phyloP scores from a whole-genome alignment of 2,888 invertebrate species.

The Teleogryllus oceanicus region DNA sequence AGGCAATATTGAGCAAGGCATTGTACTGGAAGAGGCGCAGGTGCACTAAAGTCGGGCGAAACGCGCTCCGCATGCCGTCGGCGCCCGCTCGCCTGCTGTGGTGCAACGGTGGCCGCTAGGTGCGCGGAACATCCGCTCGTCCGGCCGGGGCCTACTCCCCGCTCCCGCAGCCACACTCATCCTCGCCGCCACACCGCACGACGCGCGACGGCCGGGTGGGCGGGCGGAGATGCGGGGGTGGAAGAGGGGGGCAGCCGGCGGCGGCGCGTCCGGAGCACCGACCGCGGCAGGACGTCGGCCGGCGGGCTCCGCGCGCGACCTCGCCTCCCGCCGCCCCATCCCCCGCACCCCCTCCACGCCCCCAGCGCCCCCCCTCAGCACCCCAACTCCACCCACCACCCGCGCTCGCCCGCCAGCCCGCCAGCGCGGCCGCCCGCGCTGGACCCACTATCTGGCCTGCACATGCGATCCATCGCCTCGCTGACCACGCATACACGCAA shows the following conservation, averaged over 20 bases:
- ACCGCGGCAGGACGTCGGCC: conserved; percentile 9
- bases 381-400: neutral
- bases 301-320: neutral
- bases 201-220: neutral
- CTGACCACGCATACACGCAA: neutral
- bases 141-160: neutral
- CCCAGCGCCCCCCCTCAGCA: neutral
- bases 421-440: neutral
- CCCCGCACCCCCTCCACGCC: neutral
- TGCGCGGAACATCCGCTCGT: neutral
- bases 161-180: neutral
- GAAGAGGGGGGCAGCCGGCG: neutral
- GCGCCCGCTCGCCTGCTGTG: neutral
- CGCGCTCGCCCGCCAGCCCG: neutral
- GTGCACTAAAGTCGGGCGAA: no score
- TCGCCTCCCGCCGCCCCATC: neutral
- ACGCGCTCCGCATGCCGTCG: neutral
- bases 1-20: no score
- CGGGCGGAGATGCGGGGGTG: neutral
- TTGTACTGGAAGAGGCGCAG: no score
- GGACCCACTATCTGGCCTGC: neutral
- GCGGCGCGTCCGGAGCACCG: neutral
- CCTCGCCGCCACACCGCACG: neutral
- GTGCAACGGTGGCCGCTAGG: conserved; percentile 3
- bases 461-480: neutral